Evolutionary conservation across 2,888 invertebrate genomes (phyloP), one percentile per base, ranked within the genome.

Genomic region (Drosophila parthenogenetica): DNA sequence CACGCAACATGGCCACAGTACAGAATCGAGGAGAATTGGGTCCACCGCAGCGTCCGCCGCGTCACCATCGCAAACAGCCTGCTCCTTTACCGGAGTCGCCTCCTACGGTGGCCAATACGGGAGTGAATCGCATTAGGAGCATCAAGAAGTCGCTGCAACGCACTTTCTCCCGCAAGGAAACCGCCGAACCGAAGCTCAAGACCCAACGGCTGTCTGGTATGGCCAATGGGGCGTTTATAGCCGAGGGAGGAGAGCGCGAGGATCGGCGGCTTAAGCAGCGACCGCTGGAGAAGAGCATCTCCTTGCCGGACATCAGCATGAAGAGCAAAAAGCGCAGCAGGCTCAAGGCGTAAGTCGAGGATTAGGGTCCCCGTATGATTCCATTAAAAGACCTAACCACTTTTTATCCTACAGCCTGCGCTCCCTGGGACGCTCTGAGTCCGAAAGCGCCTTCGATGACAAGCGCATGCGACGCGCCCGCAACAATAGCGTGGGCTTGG

Each of bases 221-320:
- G 0, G 16, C 79, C 70, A 90, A 92, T 58, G 90, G 91, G 45
- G 90, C 85, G 10, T 92, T 89, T 22, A 61, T 85, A 0, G 22
- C 58, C 0, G 91, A 91, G 69, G 65, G 22, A 13, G 54, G 11
- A 7, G 81, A 86, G 57, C 95, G 69, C 93, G 94, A 77, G 94
- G 22, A 95, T 0, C 89, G 96, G 42, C 89, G 96, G 96, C 46
- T 50, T 4, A 78, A 78, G 94, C 75, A 94, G 93, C 75, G 94
- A 8, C 95, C 96, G 0, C 90, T 97, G 48, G 96, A 96, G 89
- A 97, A 97, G 91, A 96, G 97, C 0, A 93, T 95, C 14, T 97
- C 97, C 0, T 95, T 97, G 95, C 97, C 97, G 0, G 96, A 97
- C 84, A 96, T 97, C 83, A 95, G 96, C 84, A 95, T 94, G 39